These are phyloP conservation scores for Lasioglossum leucozonium DNA, from an alignment of 2,888 invertebrate genomes.

Conservation along the genomic window DNA sequence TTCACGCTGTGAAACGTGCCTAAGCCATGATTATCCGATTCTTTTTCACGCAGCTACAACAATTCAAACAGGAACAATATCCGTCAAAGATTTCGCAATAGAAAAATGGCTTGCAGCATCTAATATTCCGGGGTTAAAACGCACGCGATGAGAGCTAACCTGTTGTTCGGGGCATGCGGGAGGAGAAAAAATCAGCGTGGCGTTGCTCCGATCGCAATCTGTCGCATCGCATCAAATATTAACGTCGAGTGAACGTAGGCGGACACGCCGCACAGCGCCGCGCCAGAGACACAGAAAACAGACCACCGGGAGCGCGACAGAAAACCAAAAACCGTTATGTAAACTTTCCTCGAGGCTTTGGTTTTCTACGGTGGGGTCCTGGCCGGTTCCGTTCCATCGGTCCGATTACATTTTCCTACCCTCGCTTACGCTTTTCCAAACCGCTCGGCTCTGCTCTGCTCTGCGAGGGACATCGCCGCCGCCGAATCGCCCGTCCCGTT, in stretches of 20 bases:
- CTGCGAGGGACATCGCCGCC: neutral
- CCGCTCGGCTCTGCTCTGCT: neutral
- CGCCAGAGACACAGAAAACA: neutral
- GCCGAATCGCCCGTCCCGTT: neutral
- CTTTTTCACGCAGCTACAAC: neutral
- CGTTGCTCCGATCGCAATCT: neutral
- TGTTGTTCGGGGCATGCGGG: neutral
- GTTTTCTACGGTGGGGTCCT: neutral
- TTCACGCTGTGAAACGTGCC: neutral
- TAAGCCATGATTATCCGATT: neutral
- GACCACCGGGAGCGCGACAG: neutral
- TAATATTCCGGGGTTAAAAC: no score
- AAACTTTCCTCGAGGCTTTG: constrained; percentile 1
- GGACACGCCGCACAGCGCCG: no score
- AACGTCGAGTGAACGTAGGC: neutral
- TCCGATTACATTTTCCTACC: constrained; percentile 11
- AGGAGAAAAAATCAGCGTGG: neutral
- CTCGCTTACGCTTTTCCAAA: neutral
- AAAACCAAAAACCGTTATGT: constrained; percentile 19
- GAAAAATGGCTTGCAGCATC: neutral
- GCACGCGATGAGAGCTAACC: neutral
- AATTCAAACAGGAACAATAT: neutral
- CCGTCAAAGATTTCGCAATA: neutral
- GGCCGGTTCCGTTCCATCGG: neutral
- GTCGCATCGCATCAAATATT: constrained; percentile 6